phyloP scores from a whole-genome alignment of 2,113 vertebrate species.

The Sinosuthora webbiana region DNA sequence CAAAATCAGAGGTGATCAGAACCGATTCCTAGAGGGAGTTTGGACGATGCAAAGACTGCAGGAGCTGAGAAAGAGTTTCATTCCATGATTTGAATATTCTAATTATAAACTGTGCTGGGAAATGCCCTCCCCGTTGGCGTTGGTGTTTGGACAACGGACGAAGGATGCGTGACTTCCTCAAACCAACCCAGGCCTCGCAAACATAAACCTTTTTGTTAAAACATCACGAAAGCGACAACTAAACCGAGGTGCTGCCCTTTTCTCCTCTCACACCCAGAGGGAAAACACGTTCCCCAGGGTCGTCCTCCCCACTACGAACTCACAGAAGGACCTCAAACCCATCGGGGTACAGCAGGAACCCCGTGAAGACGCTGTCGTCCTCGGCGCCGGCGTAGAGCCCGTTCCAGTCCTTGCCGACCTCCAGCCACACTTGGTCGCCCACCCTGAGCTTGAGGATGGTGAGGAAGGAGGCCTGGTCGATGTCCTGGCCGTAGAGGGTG shows the following conservation, averaged over 20 bases:
- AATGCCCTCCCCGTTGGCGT: neutral
- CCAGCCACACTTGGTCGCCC: slow-evolving; percentile 94
- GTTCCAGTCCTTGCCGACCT: slow-evolving; percentile 92
- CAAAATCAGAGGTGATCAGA: neutral
- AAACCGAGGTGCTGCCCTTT: neutral
- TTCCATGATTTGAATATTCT: neutral
- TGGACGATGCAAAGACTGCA: neutral
- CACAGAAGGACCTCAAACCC: slow-evolving; percentile 32
- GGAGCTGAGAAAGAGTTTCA: neutral
- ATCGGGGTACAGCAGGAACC: slow-evolving; percentile 90
- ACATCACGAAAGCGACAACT: neutral
- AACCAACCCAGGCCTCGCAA: neutral
- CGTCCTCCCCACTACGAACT: neutral
- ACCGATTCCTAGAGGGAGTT: neutral
- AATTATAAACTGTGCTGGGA: neutral
- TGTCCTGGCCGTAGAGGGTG: slow-evolving; percentile 90
- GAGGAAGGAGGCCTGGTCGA: slow-evolving; percentile 91
- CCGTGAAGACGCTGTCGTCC: slow-evolving; percentile 93
- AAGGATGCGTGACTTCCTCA: fast-evolving
- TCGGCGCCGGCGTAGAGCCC: slow-evolving; percentile 88
- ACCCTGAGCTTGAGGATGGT: slow-evolving; percentile 80
- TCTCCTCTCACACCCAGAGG: neutral
- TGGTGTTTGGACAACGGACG: fast-evolving
- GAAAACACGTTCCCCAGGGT: fast-evolving
- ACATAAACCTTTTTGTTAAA: neutral